Percentiles rank a stretch among this genome's conserved stretches.
These are phyloP conservation scores for Drosophila watanabei DNA, from an alignment of 1,140 invertebrate genomes.

Conservation along the genomic window DNA sequence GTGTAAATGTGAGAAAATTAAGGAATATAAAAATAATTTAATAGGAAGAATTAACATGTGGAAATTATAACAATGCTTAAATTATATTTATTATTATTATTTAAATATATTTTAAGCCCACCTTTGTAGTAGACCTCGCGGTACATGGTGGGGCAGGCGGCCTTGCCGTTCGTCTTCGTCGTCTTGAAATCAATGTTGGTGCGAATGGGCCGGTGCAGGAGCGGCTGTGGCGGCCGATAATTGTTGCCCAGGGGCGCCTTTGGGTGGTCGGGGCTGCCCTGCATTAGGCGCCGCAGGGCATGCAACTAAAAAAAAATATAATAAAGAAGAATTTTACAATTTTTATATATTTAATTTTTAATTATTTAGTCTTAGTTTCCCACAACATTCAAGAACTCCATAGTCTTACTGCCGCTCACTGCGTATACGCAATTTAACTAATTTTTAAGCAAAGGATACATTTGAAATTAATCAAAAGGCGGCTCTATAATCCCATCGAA, in stretches of 20 bases:
- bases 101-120: constrained; percentile 45
- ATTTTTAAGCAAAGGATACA: background rate
- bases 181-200: constrained; percentile 98
- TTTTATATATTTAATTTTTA: too few relatives aligned
- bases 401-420: background rate
- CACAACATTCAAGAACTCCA: background rate
- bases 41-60: too few relatives aligned
- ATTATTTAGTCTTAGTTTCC: background rate
- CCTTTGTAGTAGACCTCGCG: constrained; percentile 95
- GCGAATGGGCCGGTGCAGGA: constrained; percentile 95
- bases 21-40: background rate
- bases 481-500: background rate
- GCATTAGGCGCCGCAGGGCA: constrained; percentile 93
- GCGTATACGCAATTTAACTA: background rate
- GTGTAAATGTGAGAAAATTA: too few relatives aligned
- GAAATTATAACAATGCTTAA: too few relatives aligned
- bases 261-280: constrained; percentile 93
- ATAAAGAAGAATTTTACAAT: too few relatives aligned
- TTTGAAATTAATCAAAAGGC: background rate
- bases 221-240: constrained; percentile 94
- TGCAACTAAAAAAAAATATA: constrained; percentile 93
- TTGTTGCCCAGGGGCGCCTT: constrained; percentile 97
- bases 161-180: constrained; percentile 91
- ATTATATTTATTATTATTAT: background rate
- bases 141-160: constrained; percentile 94